Evolutionary conservation across 2,888 invertebrate genomes (phyloP).

Genomic region (Drosophila melanosoma): DNA sequence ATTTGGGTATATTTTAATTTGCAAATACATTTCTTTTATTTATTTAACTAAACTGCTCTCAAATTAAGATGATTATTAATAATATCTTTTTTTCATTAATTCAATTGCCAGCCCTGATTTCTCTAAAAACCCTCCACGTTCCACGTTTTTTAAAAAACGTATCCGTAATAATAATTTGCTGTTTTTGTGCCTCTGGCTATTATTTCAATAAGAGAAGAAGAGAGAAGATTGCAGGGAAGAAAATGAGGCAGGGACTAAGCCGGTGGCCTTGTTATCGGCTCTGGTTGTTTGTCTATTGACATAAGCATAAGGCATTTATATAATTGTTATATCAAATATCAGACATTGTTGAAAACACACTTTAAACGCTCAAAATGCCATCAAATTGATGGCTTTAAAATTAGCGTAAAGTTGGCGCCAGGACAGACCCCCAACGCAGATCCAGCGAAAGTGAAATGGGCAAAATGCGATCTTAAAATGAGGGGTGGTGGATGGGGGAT

Average conservation of each 20-base stretch:
- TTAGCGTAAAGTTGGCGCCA: slow-evolving; percentile 51
- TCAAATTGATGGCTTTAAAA: slow-evolving; percentile 77
- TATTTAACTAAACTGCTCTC: not conserved
- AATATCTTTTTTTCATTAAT: not conserved
- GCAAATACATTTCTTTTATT: not conserved
- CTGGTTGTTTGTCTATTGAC: slow-evolving; percentile 63
- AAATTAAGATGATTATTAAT: not conserved
- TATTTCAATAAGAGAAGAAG: slow-evolving; percentile 15
- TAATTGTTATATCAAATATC: slow-evolving; percentile 77
- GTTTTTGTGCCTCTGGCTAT: slow-evolving; percentile 34
- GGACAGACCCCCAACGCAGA: slow-evolving; percentile 9
- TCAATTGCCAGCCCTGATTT: slow-evolving; percentile 32
- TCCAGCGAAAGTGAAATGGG: slow-evolving; percentile 39
- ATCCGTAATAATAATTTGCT: slow-evolving; percentile 54
- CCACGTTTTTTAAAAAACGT: slow-evolving; percentile 36
- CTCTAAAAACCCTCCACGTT: not conserved
- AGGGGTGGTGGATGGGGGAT: not conserved
- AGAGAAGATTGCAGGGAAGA: not conserved
- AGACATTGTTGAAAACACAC: slow-evolving; percentile 54
- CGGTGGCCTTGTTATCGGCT: slow-evolving; percentile 58
- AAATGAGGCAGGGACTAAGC: slow-evolving; percentile 7
- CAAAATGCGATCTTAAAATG: slow-evolving; percentile 2
- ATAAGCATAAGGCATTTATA: slow-evolving; percentile 72
- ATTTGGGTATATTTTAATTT: not conserved
- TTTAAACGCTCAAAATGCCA: slow-evolving; percentile 69